These are phyloP conservation scores for Caradrina kadenii DNA, from an alignment of 2,888 invertebrate genomes.

Conservation along the genomic window DNA sequence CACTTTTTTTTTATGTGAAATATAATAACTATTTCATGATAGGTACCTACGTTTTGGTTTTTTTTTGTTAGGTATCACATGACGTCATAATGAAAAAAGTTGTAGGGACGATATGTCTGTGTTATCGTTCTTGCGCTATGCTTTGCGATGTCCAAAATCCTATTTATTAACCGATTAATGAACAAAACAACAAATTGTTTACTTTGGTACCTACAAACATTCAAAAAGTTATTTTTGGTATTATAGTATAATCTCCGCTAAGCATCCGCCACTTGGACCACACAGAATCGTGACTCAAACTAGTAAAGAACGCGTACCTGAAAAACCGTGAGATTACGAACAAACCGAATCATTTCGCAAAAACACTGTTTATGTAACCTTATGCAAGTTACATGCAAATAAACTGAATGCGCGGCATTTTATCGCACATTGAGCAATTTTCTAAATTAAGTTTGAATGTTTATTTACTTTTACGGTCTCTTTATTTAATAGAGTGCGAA, in stretches of 20 bases:
- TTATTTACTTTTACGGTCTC: constrained; percentile 47
- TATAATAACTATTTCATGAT: too few species aligned
- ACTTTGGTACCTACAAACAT: too few species aligned
- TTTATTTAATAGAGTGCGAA: constrained; percentile 32
- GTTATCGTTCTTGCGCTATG: too few species aligned
- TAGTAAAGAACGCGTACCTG: constrained; percentile 54
- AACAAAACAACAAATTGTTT: too few species aligned
- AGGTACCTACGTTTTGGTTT: too few species aligned
- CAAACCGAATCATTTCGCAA: constrained; percentile 51
- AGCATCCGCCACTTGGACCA: constrained; percentile 5
- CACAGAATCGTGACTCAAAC: constrained; percentile 52
- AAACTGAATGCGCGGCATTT: constrained; percentile 22
- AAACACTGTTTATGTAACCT: constrained; percentile 61
- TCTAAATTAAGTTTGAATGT: constrained; percentile 28
- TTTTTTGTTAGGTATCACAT: too few species aligned
- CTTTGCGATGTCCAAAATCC: too few species aligned
- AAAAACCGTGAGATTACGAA: constrained; percentile 65
- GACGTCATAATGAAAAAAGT: too few species aligned
- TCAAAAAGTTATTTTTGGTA: neutral
- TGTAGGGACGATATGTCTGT: too few species aligned
- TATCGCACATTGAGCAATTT: constrained; percentile 35
- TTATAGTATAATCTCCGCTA: neutral
- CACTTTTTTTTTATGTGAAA: too few species aligned
- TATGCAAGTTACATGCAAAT: constrained; percentile 57
- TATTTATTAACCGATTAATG: too few species aligned